Evolutionary conservation across 2,797 vertebrate genomes (phyloP).

Genomic region (Paratrypauchen microcephalus): DNA sequence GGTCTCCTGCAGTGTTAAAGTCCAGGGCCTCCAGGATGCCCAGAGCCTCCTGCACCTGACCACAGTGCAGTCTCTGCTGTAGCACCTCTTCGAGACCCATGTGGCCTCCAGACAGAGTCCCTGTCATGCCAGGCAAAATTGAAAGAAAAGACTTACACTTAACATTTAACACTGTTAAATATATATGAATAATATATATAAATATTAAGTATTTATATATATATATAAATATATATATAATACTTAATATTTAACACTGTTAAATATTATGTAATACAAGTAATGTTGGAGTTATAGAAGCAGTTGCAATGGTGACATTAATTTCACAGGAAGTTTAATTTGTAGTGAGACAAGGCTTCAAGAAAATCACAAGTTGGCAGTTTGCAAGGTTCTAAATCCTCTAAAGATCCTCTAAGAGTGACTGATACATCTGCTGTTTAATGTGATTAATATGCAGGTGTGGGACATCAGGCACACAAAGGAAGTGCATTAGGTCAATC

Average conservation of each 20-base stretch:
- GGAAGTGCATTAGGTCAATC: slow-evolving; percentile 53
- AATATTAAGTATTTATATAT: too few species aligned
- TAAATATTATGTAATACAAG: neutral
- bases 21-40: slow-evolving; percentile 88
- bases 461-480: neutral
- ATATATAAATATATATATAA: too few species aligned
- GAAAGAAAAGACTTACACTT: neutral
- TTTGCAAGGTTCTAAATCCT: slow-evolving; percentile 91
- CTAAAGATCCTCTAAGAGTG: slow-evolving; percentile 86
- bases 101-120: slow-evolving; percentile 80
- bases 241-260: too few species aligned
- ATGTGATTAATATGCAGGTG: too few species aligned
- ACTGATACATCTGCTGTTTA: slow-evolving; percentile 78
- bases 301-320: slow-evolving; percentile 57
- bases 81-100: slow-evolving; percentile 83
- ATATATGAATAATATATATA: too few species aligned
- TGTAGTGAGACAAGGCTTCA: slow-evolving; percentile 8
- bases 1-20: slow-evolving; percentile 85
- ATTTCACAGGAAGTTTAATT: slow-evolving; percentile 77
- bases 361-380: slow-evolving; percentile 92
- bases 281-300: neutral
- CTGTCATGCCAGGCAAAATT: slow-evolving; percentile 60
- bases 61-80: slow-evolving; percentile 83
- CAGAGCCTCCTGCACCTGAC: slow-evolving; percentile 83
- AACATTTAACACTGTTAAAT: neutral